Conservation (phyloP, 1,140 invertebrate species). For the Bombus ignitus region DNA sequence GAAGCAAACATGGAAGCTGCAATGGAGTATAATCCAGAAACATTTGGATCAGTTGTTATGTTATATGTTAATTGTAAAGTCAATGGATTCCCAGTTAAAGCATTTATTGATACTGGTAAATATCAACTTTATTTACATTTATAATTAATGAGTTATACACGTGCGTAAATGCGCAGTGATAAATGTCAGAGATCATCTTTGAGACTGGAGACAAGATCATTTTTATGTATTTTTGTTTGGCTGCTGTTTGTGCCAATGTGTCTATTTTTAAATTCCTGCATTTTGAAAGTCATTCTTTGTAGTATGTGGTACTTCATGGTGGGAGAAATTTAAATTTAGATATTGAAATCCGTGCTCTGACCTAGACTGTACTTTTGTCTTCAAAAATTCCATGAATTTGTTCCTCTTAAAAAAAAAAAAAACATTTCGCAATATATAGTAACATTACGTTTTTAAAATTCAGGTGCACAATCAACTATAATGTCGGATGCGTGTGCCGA, state of each 20-base stretch:
- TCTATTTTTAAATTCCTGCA: slow-evolving; percentile 64
- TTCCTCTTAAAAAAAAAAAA: background rate
- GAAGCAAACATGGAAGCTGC: slow-evolving; percentile 99
- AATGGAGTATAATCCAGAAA: slow-evolving; percentile 99
- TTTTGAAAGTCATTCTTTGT: slow-evolving; percentile 46
- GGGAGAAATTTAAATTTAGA: slow-evolving; percentile 59
- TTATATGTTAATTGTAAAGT: slow-evolving; percentile 98
- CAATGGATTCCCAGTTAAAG: slow-evolving; percentile 97
- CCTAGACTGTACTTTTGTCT: background rate
- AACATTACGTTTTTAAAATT: background rate
- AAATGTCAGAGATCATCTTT: background rate
- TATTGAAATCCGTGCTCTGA: background rate
- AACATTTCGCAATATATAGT: background rate
- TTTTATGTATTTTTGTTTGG: slow-evolving; percentile 52
- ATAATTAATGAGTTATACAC: background rate
- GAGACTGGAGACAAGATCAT: slow-evolving; percentile 45
- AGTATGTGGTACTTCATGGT: slow-evolving; percentile 2
- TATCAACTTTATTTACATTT: background rate
- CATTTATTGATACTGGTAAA: slow-evolving; percentile 97
- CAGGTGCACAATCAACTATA: slow-evolving; percentile 96
- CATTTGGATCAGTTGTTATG: slow-evolving; percentile 98
- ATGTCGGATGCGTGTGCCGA: slow-evolving; percentile 97
- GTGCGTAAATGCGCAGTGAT: background rate
- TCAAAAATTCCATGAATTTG: background rate
- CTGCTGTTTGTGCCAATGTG: background rate